Percentiles rank a stretch among this genome's conserved stretches.
Conservation (phyloP, 2,113 vertebrate species). For the Peromyscus leucopus region DNA sequence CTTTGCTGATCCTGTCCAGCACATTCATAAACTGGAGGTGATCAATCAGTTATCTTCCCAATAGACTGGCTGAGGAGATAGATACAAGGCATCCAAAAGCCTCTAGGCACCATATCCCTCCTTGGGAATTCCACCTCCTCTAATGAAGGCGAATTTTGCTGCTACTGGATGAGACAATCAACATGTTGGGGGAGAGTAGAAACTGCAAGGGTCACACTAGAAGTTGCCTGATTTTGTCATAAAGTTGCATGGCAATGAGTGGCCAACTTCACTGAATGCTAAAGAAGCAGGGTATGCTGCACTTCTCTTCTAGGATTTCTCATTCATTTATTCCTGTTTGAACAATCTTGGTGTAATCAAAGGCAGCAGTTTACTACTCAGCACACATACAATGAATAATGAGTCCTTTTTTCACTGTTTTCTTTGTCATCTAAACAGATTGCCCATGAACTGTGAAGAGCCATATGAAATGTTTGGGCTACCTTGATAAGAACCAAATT, state of each 20-base stretch:
- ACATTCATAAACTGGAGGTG: neutral
- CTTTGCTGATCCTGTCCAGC: conserved; percentile 28
- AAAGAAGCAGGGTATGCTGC: neutral
- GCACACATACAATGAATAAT: neutral
- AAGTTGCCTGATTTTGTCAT: conserved; percentile 20
- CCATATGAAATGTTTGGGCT: neutral
- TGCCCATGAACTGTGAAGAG: conserved; percentile 8
- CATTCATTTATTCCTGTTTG: conserved; percentile 12
- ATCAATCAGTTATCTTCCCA: neutral
- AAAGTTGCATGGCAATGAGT: neutral
- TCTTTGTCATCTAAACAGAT: neutral
- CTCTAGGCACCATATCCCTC: neutral
- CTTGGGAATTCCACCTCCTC: neutral
- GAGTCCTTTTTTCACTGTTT: conserved; percentile 1
- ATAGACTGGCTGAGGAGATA: neutral
- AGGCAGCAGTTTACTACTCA: conserved; percentile 22
- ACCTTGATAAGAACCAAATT: neutral
- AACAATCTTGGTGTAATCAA: conserved; percentile 46
- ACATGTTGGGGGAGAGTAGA: neutral
- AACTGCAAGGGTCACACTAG: neutral
- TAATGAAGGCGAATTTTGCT: neutral
- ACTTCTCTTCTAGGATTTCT: neutral
- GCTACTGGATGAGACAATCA: neutral
- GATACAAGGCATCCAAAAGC: neutral
- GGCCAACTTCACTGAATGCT: neutral